Base-by-base conservation (phyloP, 2,888 invertebrate species). In the Maniola hyperantus region DNA sequence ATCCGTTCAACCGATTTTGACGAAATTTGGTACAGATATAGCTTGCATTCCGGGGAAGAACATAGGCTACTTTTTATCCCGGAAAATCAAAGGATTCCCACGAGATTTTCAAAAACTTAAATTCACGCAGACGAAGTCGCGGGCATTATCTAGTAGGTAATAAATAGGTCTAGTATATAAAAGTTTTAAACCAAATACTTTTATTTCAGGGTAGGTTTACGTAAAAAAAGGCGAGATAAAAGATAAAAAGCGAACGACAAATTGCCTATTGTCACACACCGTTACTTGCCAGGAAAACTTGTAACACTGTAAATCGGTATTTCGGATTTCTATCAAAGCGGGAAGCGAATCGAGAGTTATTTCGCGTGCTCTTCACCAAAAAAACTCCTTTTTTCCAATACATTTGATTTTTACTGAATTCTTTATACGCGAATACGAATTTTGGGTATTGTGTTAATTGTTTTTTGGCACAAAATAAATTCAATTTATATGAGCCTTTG, bases 181-280 rank as follows among this genome's bases (percentile, higher is more conserved):
- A 51, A 51, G 11, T 54, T 39, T 57, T 20, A 42, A 57, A 20
- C 10, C 10, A 6, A 18, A 18, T 11, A 39, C 36, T 36, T 39
- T 55, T 13, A 7, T 53, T 53, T 34, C 6, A 7, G 1, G 6
- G n/a, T 1, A 6, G 6, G 36, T 36, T 39, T 13, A 42, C 20
- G 20, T 11, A 48, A 59, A 48, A 59, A 18, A 26, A 55, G 26
- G 26, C 39, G 57, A 58, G 48, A 48, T 48, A 59, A 59, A 59
- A 46, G 59, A 48, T 59, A 59, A 59, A 59, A 59, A 34, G 48
- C 10, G 15, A 10, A 2, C 46, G 48, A 59, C 59, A 59, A 59
- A 59, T 59, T 59, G 59, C 34, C 59, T 48, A 48, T 59, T 59
- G 59, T 59, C 48, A 59, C 48, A 48, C 46, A 46, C 59, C 59